Percentiles rank a stretch among this genome's conserved stretches.
These are phyloP conservation scores for Tachycineta bicolor DNA, from an alignment of 2,113 vertebrate genomes.

Conservation along the genomic window DNA sequence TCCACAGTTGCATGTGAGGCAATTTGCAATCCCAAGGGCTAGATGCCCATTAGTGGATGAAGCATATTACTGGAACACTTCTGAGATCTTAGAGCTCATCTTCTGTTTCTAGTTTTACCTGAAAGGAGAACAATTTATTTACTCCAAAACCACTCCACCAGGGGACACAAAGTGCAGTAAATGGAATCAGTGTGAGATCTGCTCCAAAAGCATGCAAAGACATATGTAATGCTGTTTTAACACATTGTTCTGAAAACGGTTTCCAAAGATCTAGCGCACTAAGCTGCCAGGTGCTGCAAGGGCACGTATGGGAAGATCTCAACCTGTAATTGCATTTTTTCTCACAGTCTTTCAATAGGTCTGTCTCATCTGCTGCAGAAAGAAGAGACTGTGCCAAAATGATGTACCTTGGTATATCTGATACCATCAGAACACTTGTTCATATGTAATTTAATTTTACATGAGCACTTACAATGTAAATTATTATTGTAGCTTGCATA, in stretches of 20 bases:
- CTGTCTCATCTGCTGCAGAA: not conserved
- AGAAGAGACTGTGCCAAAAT: not conserved
- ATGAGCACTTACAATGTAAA: not conserved
- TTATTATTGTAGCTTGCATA: not conserved
- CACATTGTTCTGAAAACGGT: not conserved
- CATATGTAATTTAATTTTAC: not conserved
- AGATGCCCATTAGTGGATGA: not conserved
- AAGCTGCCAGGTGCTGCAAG: not conserved
- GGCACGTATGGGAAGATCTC: not conserved
- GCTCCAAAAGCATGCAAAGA: not conserved
- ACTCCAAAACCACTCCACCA: not conserved
- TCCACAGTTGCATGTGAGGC: not conserved
- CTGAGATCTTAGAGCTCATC: not conserved
- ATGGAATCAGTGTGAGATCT: not conserved
- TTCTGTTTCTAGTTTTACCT: not conserved
- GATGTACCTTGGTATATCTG: not conserved
- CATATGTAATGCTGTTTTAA: not conserved
- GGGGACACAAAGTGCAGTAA: not conserved
- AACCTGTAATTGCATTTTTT: not conserved
- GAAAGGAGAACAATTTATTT: not conserved
- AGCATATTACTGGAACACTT: not conserved
- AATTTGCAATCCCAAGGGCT: not conserved
- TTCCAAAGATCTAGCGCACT: not conserved
- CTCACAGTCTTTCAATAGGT: not conserved
- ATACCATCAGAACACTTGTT: not conserved